phyloP scores from a whole-genome alignment of 2,113 vertebrate species.

The Muntiacus reevesi region DNA sequence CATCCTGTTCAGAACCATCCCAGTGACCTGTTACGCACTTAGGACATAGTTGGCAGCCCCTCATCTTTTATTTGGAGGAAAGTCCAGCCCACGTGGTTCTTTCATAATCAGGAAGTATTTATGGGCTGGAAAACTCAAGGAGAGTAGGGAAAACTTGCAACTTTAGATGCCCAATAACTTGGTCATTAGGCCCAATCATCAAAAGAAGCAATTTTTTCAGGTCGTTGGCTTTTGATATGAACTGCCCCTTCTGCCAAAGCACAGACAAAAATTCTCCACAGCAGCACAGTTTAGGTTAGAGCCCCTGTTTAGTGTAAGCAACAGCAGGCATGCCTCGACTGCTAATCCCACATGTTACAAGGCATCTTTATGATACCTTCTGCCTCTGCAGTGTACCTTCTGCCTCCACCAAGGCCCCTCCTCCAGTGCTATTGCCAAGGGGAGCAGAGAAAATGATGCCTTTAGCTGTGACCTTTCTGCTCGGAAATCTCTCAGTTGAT shows the following conservation, averaged over 20 bases:
- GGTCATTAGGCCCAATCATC: not conserved
- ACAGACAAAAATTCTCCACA: not conserved
- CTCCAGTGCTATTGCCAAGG: not conserved
- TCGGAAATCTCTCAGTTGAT: conserved; percentile 37
- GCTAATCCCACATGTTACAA: not conserved
- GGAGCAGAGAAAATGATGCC: not conserved
- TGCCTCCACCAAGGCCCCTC: not conserved
- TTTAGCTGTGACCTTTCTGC: conserved; percentile 59
- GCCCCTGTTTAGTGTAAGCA: not conserved
- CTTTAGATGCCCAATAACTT: not conserved
- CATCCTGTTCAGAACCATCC: not conserved
- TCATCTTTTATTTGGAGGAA: not conserved
- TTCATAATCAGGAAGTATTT: not conserved
- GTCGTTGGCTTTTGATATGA: not conserved
- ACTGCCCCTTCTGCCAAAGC: not conserved
- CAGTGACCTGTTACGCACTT: not conserved
- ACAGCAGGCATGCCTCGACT: not conserved
- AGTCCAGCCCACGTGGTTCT: not conserved
- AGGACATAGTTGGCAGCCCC: not conserved
- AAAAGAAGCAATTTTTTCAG: not conserved
- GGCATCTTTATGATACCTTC: not conserved
- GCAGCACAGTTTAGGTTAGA: not conserved
- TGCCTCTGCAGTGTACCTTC: not conserved
- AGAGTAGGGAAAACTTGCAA: not conserved
- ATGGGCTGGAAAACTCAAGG: not conserved